phyloP scores from a whole-genome alignment of 2,797 vertebrate species.

The Chelon auratus region DNA sequence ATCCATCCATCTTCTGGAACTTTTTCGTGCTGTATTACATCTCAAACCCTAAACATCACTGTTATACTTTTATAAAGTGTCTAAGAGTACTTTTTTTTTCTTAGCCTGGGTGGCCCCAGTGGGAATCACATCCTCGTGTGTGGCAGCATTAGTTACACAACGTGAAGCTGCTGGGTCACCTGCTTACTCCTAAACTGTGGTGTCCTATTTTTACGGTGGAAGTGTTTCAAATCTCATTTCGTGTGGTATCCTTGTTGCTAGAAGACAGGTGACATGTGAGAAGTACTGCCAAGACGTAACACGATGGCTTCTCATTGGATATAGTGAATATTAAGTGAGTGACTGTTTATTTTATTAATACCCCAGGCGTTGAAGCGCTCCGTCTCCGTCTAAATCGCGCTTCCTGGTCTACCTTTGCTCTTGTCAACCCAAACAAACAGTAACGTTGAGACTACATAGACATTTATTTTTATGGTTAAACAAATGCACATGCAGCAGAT shows the following conservation, averaged over 20 bases:
- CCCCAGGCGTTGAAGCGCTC: not conserved
- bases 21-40: not conserved
- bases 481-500: too few relatives aligned
- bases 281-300: too few relatives aligned
- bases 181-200: not conserved
- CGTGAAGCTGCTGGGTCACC: constrained; percentile 9
- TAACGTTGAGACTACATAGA: too few relatives aligned
- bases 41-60: not conserved
- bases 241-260: not conserved
- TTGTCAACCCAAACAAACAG: too few relatives aligned
- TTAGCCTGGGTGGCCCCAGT: constrained; percentile 12
- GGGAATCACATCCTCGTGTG: constrained; percentile 19
- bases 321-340: not conserved
- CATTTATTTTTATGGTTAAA: too few relatives aligned
- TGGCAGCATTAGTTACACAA: constrained; percentile 22
- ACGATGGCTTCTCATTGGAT: too few relatives aligned
- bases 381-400: not conserved
- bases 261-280: too few relatives aligned
- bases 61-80: not conserved
- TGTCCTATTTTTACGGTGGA: constrained; percentile 15
- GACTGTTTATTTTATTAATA: not conserved
- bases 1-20: constrained; percentile 12
- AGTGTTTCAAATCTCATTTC: constrained; percentile 8
- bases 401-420: too few relatives aligned
- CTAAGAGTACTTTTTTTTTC: constrained; percentile 12